These are phyloP conservation scores for Pseudochaenichthys georgianus DNA, from an alignment of 2,797 vertebrate genomes.

Conservation along the genomic window DNA sequence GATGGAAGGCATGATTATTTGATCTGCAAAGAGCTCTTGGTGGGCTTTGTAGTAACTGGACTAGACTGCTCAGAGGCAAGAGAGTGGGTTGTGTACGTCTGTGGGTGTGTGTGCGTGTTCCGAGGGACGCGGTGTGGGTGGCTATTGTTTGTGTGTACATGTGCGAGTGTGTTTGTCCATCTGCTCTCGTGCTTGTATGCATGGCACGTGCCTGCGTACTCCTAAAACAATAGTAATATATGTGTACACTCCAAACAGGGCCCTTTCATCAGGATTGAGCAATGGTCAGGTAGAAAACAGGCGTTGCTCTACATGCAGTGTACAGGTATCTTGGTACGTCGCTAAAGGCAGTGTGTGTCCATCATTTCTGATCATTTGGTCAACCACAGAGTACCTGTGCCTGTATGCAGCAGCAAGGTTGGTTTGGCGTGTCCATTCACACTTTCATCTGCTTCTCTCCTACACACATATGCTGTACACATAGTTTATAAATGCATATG, in stretches of 20 bases:
- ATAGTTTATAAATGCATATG: not conserved
- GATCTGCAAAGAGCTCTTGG: constrained; percentile 79
- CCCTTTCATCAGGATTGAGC: constrained; percentile 54
- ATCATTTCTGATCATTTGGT: constrained; percentile 21
- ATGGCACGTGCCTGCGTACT: constrained; percentile 25
- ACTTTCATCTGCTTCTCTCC: constrained; percentile 34
- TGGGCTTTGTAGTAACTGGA: constrained; percentile 76
- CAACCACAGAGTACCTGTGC: constrained; percentile 12
- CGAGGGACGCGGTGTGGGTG: constrained; percentile 52
- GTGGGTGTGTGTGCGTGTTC: constrained; percentile 40
- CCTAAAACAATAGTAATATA: constrained; percentile 48
- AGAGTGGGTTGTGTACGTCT: constrained; percentile 61
- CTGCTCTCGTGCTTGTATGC: constrained; percentile 60
- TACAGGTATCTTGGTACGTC: constrained; percentile 8
- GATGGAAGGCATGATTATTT: constrained; percentile 81
- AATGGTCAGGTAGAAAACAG: constrained; percentile 33
- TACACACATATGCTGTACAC: constrained; percentile 21
- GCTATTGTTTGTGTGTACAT: constrained; percentile 51
- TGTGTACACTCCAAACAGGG: constrained; percentile 51
- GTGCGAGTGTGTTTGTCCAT: constrained; percentile 51
- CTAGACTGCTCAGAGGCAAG: constrained; percentile 69
- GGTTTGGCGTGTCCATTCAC: constrained; percentile 53
- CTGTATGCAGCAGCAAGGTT: constrained; percentile 38
- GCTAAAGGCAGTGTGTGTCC: constrained; percentile 14
- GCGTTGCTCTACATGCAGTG: not conserved